Conservation (phyloP, 1,140 invertebrate genomes). For the Hyles euphorbiae region DNA sequence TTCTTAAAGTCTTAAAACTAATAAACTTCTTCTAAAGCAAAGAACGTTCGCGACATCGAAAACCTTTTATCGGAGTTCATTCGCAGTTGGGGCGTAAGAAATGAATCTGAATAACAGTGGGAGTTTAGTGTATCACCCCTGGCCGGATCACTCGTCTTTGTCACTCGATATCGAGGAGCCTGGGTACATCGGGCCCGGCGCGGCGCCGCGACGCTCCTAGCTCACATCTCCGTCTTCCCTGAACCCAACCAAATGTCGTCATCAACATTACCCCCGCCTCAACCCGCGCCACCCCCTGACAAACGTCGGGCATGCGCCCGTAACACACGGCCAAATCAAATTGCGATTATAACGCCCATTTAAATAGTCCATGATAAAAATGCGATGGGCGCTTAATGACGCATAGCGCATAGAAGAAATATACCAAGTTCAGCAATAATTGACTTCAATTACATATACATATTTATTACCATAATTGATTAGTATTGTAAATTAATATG, state of each 20-base stretch:
- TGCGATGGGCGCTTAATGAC: too few species aligned
- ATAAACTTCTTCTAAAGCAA: conserved; percentile 3
- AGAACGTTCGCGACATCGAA: conserved; percentile 29
- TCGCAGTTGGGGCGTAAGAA: conserved; percentile 27
- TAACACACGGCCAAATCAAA: conserved; percentile 43
- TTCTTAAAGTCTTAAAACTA: conserved; percentile 5
- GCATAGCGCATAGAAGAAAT: too few species aligned
- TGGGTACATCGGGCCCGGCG: neutral
- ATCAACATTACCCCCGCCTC: conserved; percentile 45
- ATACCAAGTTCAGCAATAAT: too few species aligned
- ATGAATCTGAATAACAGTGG: conserved; percentile 17
- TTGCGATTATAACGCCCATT: conserved; percentile 22
- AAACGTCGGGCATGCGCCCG: conserved; percentile 48
- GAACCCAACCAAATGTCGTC: conserved; percentile 62
- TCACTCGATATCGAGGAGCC: conserved; percentile 1
- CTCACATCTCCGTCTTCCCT: conserved; percentile 31
- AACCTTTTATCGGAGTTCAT: conserved; percentile 41
- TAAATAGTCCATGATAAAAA: too few species aligned
- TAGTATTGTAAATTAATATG: too few species aligned
- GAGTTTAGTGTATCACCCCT: neutral
- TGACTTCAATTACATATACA: too few species aligned
- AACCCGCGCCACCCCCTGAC: conserved; percentile 26
- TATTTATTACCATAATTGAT: too few species aligned
- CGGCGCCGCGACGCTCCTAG: neutral
- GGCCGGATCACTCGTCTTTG: conserved; percentile 6